Conservation (phyloP, 2,113 vertebrate genomes). For the Atractosteus spatula region DNA sequence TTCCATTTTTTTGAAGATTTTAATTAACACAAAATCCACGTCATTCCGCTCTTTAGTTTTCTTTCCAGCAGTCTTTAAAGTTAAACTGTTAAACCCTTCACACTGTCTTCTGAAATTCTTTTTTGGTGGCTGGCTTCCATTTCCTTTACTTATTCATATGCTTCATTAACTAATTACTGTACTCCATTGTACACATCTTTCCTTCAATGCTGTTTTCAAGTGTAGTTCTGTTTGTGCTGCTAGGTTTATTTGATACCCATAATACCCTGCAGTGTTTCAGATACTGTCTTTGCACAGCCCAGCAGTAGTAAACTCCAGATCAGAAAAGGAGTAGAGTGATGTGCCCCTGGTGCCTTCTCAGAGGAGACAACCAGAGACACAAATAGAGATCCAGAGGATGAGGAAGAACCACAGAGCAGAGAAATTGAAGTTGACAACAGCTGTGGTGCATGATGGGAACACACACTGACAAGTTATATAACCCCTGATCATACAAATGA, state of each 20-base stretch:
- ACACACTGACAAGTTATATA: neutral
- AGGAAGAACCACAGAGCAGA: neutral
- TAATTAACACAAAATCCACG: no score
- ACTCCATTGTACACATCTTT: neutral
- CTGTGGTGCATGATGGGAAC: slow-evolving; percentile 7
- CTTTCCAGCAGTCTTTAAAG: no score
- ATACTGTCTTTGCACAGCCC: neutral
- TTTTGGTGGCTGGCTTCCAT: no score
- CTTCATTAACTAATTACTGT: no score
- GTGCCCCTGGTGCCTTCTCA: neutral
- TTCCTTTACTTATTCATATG: no score
- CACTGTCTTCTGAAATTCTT: no score
- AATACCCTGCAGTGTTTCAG: neutral
- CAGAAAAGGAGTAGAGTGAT: neutral
- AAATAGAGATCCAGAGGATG: neutral
- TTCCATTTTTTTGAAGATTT: no score
- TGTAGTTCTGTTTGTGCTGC: neutral
- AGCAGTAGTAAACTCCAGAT: neutral
- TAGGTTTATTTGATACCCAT: neutral
- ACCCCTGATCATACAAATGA: neutral
- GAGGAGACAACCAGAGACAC: neutral
- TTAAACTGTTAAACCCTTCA: no score
- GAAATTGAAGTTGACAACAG: slow-evolving; percentile 9
- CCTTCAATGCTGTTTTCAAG: neutral
- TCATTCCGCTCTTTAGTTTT: no score